Evolutionary conservation across 1,140 invertebrate genomes (phyloP), one percentile per base, ranked within the genome.

Genomic region (Rhopalosiphum padi): DNA sequence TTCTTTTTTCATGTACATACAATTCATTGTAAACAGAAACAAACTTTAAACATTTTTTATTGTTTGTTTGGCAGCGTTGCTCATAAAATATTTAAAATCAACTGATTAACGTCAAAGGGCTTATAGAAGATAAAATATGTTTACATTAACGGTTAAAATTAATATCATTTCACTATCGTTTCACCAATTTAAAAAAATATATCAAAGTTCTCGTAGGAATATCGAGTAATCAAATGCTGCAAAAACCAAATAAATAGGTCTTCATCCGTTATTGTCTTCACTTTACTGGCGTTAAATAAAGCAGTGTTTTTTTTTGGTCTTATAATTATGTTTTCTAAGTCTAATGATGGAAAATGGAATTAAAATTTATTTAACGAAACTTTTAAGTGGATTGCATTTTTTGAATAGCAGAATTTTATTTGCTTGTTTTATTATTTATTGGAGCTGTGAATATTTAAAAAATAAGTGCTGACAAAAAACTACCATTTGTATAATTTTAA

Each of bases 11-110:
- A 43, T 30, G 46, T 35, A 51, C 37, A 43, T 37, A 53, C 15
- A 55, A 41, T 55, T 41, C 86, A 37, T 89, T 89, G 22, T 89
- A 89, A 89, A 89, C 51, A 55, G 48, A 89, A 55, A 53, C 48
- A 87, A 87, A 35, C 15, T 23, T 30, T 86, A 86, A 86, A 86
- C 43, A 87, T 48, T 86, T 86, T 86, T 46, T 43, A 25, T 25
- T 25, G 23, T 46, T 46, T 46, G 22, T 43, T 83, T 85, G 9
- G 41, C 11, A 43, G 41, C 37, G 22, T 41, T 85, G 4, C 9
- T 25, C 8, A 23, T 85, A 11, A 85, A 85, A 85, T 85, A 85
- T 85, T 85, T 41, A 85, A 41, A 43, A 41, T 41, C 41, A 85
- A 41, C 37, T 43, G 41, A 23, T 85, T 41, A 11, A 23, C 3